Evolutionary conservation across 2,113 vertebrate species (phyloP).

Genomic region (Tylochromis polylepis): DNA sequence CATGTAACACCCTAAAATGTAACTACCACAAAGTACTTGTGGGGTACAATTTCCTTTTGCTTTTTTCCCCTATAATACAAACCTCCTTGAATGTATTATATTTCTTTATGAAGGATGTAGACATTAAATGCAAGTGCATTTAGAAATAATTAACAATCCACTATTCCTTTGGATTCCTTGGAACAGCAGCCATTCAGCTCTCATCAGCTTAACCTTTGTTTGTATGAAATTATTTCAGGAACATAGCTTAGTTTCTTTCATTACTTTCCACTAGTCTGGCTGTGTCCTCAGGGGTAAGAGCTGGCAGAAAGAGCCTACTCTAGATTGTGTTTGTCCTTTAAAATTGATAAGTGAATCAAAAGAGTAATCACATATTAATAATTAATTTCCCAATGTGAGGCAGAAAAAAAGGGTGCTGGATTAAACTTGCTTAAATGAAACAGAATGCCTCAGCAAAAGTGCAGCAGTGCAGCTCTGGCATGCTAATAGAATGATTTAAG

Average conservation of each 20-base stretch:
- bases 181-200: not conserved
- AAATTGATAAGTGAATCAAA: constrained; percentile 71
- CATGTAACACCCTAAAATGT: not conserved
- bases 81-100: not conserved
- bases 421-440: constrained; percentile 68
- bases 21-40: not conserved
- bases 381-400: constrained; percentile 66
- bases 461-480: constrained; percentile 3
- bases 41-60: not conserved
- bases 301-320: constrained; percentile 17
- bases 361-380: constrained; percentile 64
- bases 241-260: constrained; percentile 54
- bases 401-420: constrained; percentile 30
- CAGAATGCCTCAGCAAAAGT: constrained; percentile 44
- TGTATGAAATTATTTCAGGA: constrained; percentile 49
- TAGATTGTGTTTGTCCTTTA: constrained; percentile 62
- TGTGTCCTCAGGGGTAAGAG: constrained; percentile 31
- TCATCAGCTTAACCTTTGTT: constrained; percentile 22
- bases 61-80: not conserved
- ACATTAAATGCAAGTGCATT: not conserved
- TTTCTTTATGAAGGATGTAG: not conserved
- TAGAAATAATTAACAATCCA: constrained; percentile 4
- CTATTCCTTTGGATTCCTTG: not conserved
- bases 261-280: constrained; percentile 26
- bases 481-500: constrained; percentile 7